Percentiles rank a stretch among this genome's conserved stretches.
These are phyloP conservation scores for Mechanitis mazaeus DNA, from an alignment of 2,888 invertebrate genomes.

Conservation along the genomic window DNA sequence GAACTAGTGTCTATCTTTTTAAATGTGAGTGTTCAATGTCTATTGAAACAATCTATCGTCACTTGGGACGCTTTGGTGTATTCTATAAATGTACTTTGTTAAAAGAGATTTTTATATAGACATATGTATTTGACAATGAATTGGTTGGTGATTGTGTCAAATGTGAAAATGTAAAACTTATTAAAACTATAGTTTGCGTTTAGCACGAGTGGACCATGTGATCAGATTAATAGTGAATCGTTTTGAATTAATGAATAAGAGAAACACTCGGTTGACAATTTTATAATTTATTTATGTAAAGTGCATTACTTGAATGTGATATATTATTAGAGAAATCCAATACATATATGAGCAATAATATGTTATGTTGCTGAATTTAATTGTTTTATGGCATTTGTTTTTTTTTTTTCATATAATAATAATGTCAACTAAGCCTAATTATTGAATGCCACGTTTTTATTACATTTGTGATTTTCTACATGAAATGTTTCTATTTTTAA, in stretches of 20 bases:
- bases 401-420: conserved; percentile 40
- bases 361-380: conserved; percentile 49
- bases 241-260: conserved; percentile 66
- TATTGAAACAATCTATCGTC: conserved; percentile 40
- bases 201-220: conserved; percentile 71
- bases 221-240: conserved; percentile 69
- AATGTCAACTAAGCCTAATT: conserved; percentile 59
- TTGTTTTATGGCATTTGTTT: conserved; percentile 54
- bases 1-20: conserved; percentile 39
- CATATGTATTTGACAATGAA: conserved; percentile 58
- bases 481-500: conserved; percentile 71
- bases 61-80: conserved; percentile 57
- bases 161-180: conserved; percentile 58
- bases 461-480: conserved; percentile 66
- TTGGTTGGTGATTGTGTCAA: conserved; percentile 66
- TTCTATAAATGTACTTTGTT: conserved; percentile 62
- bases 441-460: conserved; percentile 61
- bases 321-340: conserved; percentile 53
- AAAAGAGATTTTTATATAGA: conserved; percentile 60
- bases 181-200: conserved; percentile 66
- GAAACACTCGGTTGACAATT: conserved; percentile 69
- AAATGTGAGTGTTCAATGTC: conserved; percentile 50
- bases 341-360: conserved; percentile 46
- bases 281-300: conserved; percentile 74
- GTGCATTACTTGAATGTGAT: conserved; percentile 70